Conservation (phyloP, 2,888 invertebrate genomes). For the Trisateles emortualis region DNA sequence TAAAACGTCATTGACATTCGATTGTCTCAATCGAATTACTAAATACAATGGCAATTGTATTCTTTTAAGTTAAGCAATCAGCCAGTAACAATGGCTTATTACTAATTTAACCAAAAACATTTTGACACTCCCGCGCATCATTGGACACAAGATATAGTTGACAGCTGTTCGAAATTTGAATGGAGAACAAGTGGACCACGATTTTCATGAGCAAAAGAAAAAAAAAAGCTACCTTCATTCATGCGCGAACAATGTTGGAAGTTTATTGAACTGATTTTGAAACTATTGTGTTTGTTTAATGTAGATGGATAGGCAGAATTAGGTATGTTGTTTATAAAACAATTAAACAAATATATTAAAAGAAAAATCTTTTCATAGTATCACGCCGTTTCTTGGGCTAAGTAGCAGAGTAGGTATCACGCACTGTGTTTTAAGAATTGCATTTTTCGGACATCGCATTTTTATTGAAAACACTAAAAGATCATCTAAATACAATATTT, state of each 20-base stretch:
- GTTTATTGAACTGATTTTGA: conserved; percentile 3
- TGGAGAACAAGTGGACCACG: conserved; percentile 51
- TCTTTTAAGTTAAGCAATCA: conserved; percentile 24
- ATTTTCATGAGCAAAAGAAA: conserved; percentile 35
- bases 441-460: too few relatives aligned
- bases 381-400: too few relatives aligned
- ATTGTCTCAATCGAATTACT: conserved; percentile 20
- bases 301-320: not conserved
- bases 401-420: too few relatives aligned
- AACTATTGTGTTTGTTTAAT: not conserved
- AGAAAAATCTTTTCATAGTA: too few relatives aligned
- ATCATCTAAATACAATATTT: too few relatives aligned
- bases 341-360: too few relatives aligned
- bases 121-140: conserved; percentile 27
- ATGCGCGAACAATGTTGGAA: conserved; percentile 21
- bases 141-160: conserved; percentile 29
- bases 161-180: conserved; percentile 64
- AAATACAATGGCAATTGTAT: conserved; percentile 40
- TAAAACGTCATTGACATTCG: not conserved
- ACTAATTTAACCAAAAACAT: conserved; percentile 30
- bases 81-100: conserved; percentile 21
- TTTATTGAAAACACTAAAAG: too few relatives aligned
- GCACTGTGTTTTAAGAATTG: too few relatives aligned
- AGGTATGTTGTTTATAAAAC: too few relatives aligned
- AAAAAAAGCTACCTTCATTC: conserved; percentile 51